Evolutionary conservation across 2,888 invertebrate species (phyloP), one percentile per base, ranked within the genome.

Genomic region (Euspilapteryx auroguttella): DNA sequence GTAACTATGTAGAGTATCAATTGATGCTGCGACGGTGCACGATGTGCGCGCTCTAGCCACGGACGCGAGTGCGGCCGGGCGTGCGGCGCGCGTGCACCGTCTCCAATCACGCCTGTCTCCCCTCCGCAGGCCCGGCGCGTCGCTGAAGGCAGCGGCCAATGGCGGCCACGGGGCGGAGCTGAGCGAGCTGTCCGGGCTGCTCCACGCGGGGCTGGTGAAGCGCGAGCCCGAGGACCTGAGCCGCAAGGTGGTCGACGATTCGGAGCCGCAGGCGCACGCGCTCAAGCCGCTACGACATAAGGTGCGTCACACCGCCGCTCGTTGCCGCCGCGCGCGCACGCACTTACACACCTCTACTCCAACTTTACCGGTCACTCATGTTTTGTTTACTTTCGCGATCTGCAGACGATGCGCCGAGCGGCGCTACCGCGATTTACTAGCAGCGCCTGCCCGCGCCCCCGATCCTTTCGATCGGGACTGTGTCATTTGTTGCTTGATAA

Each of bases 191-290:
- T 76, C 73, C 57, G 75, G 76, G 43, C 79, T 82, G 65, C 78
- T 82, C 41, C 80, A 80, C 65, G 78, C 82, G 57, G 82, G 81
- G 54, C 80, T 82, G 56, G 85, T 87, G 61, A 88, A 88, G 75
- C 81, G 87, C 58, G 89, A 88, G 68, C 88, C 88, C 49, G 88
- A 88, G 76, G 89, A 89, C 63, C 79, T 88, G 44, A 87, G 87
- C 78, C 80, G 83, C 61, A 83, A 83, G 75, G 69, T 80, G 63
- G 78, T 79, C 59, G 79, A 78, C 58, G 78, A 78, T 62, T 80
- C 81, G 49, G 62, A 65, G 58, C 57, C 68, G 68, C 73, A 78
- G 76, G 66, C 80, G 81, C 57, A 78, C 76, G 66, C 80, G 81
- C 57, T 78, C 79, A 58, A 79, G 80, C 66, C 77, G 78, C 63